Evolutionary conservation across 53 echinoderm and acorn worm species (phyloP).

Genomic region (Patiria pectinifera): DNA sequence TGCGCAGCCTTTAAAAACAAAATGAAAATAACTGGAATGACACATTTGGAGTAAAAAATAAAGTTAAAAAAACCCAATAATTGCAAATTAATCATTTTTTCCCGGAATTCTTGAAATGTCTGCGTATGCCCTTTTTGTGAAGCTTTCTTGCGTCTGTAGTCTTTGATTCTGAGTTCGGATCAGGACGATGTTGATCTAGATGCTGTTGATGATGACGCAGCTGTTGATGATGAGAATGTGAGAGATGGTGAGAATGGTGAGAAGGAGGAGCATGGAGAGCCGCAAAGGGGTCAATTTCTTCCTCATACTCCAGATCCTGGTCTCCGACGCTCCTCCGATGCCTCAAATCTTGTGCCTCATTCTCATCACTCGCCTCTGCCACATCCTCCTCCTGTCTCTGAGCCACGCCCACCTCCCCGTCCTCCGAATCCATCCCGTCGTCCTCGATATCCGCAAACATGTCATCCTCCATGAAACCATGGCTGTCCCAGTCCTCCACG

Average conservation of each 20-base stretch:
- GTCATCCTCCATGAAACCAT: conserved; percentile 50
- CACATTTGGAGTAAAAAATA: not conserved
- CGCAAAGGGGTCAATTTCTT: conserved; percentile 17
- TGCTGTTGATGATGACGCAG: no score
- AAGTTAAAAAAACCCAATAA: not conserved
- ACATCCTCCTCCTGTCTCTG: not conserved
- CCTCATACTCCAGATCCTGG: conserved; percentile 38
- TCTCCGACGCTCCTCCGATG: conserved; percentile 29
- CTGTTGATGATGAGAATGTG: not conserved
- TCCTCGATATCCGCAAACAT: conserved; percentile 44
- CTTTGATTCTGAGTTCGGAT: not conserved
- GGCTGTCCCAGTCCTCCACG: conserved; percentile 10
- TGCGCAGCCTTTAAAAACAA: not conserved
- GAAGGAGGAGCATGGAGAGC: conserved; percentile 21
- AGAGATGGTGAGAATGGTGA: not conserved
- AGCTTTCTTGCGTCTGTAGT: not conserved
- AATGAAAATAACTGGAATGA: not conserved
- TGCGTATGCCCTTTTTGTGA: not conserved
- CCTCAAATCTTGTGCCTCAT: not conserved
- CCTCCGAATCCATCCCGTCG: conserved; percentile 25
- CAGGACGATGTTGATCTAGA: not conserved
- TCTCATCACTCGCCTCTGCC: conserved; percentile 3
- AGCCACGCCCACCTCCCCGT: conserved; percentile 1
- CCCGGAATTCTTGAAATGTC: conserved; percentile 6
- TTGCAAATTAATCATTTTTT: not conserved